Conservation (phyloP, 1,140 invertebrate species). For the Whitmania pigra region DNA sequence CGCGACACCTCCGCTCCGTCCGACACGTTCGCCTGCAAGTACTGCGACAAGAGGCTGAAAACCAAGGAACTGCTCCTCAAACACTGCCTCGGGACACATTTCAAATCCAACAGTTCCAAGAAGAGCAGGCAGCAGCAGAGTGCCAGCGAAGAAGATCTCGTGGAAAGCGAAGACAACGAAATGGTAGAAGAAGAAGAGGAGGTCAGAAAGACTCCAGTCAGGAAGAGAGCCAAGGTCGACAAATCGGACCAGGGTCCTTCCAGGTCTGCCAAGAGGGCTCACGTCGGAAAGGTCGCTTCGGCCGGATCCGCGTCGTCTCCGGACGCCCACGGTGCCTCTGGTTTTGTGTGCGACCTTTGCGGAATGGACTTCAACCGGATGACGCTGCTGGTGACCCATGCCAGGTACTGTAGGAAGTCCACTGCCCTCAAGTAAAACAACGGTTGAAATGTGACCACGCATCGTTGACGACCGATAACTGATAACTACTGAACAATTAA, state of each 20-base stretch:
- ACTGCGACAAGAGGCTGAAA: conserved; percentile 20
- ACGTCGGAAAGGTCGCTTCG: neutral
- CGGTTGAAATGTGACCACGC: neutral
- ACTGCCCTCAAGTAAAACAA: neutral
- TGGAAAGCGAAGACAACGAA: neutral
- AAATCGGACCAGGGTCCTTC: neutral
- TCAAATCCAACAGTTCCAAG: neutral
- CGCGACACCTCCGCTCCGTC: neutral
- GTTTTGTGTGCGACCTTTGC: conserved; percentile 13
- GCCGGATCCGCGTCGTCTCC: conserved; percentile 3
- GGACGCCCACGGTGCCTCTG: neutral
- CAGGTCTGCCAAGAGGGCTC: neutral
- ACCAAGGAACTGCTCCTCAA: conserved; percentile 19
- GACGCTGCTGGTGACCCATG: conserved; percentile 12
- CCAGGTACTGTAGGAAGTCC: conserved; percentile 5
- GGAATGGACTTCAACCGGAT: conserved; percentile 17
- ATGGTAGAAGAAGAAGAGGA: neutral
- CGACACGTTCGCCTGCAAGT: neutral
- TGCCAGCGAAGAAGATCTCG: neutral
- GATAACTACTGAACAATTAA: too few species aligned
- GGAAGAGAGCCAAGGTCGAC: neutral
- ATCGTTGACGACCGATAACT: too few species aligned
- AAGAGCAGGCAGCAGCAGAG: neutral
- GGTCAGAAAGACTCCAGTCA: neutral
- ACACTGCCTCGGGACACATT: conserved; percentile 16